Base-by-base conservation (phyloP, 2,888 invertebrate genomes). In the Axea sp. region DNA sequence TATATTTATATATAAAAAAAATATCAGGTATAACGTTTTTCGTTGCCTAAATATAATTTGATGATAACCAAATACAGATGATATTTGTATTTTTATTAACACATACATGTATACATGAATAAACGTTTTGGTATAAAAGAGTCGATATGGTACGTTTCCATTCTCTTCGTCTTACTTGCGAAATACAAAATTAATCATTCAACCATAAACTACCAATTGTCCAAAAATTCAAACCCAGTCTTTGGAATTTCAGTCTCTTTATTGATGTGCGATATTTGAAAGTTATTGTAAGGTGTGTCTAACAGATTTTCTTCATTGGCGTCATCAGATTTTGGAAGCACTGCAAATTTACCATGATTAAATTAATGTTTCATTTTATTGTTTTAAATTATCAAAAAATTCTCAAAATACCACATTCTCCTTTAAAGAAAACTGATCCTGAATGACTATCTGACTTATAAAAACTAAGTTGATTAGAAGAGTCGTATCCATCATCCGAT, bases 131-230 rank as follows among this genome's bases (percentile, higher is more conserved):
- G n/a, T n/a, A n/a, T n/a, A n/a, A n/a, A n/a, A n/a, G n/a, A n/a
- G n/a, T n/a, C n/a, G n/a, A n/a, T n/a, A n/a, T n/a, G n/a, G n/a
- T n/a, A n/a, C n/a, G n/a, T n/a, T n/a, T n/a, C n/a, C n/a, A n/a
- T n/a, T n/a, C n/a, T n/a, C n/a, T n/a, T n/a, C n/a, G n/a, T n/a
- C n/a, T n/a, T n/a, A n/a, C n/a, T n/a, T n/a, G n/a, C n/a, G n/a
- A n/a, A n/a, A n/a, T n/a, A n/a, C n/a, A n/a, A n/a, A n/a, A n/a
- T n/a, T n/a, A n/a, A n/a, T n/a, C n/a, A n/a, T n/a, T n/a, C n/a
- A n/a, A n/a, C n/a, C n/a, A n/a, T n/a, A n/a, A n/a, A 19, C 14
- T 89, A 90, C 90, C 90, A 90, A 78, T 90, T 90, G 79, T 90
- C 90, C 41, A 90, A 85, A 83, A 90, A 90, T 79, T 90, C 90